phyloP scores from a whole-genome alignment of 2,797 vertebrate species.

The Sciurus carolinensis region DNA sequence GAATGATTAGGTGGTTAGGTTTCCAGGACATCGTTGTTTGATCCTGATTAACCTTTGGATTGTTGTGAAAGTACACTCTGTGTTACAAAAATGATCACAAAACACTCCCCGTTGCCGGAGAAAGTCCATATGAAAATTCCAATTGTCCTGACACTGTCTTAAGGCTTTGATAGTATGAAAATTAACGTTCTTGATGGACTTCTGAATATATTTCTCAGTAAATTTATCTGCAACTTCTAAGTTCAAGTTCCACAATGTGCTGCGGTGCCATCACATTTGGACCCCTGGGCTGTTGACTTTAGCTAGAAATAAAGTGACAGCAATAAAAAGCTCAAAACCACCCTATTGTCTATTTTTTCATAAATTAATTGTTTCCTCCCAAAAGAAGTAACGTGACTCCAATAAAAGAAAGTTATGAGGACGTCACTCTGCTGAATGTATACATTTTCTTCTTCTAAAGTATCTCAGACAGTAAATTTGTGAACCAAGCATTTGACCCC shows the following conservation, averaged over 20 bases:
- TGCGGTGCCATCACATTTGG: background rate
- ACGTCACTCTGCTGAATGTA: background rate
- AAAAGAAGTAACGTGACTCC: background rate
- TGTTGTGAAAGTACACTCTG: background rate
- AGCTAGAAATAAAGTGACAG: constrained; percentile 34
- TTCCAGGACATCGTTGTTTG: constrained; percentile 29
- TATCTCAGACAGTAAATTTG: constrained; percentile 28
- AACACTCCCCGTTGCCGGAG: background rate
- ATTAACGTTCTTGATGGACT: background rate
- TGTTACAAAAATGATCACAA: background rate
- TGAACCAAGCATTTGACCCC: background rate
- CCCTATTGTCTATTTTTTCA: background rate
- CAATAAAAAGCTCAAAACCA: constrained; percentile 2
- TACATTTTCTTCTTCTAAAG: background rate
- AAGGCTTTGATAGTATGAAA: constrained; percentile 2
- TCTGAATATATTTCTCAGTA: background rate
- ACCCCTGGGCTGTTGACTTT: background rate
- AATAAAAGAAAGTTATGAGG: constrained; percentile 60
- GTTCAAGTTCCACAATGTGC: background rate
- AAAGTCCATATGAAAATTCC: background rate
- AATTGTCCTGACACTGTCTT: background rate
- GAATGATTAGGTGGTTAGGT: background rate
- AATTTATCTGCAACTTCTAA: background rate
- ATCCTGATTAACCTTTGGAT: background rate
- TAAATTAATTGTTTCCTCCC: constrained; percentile 34